Evolutionary conservation across 2,113 vertebrate species (phyloP), one percentile per base, ranked within the genome.

Genomic region (Tenebrosternarchus preto): DNA sequence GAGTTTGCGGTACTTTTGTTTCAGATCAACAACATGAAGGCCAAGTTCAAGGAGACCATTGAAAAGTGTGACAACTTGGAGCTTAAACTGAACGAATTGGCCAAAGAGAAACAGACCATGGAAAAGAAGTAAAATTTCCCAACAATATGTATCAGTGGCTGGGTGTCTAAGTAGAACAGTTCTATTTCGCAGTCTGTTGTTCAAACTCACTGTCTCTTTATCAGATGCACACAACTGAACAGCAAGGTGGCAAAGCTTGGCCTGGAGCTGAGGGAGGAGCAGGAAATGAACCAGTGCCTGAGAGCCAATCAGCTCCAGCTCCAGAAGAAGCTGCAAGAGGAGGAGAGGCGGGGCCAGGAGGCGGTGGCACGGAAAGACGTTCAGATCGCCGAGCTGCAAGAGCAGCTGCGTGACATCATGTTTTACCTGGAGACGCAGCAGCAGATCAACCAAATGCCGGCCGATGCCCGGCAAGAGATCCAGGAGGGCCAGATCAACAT

Each of bases 11-110:
- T 70, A 3, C 27, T 87, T 91, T 46, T 84, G 12, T 76, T 91
- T 86, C 91, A 98, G 98, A 98, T 98, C 86, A 98, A 94, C 91
- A 98, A 98, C 93, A 98, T 99, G 98, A 99, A 99, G 92, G 90
- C 92, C 6, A 99, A 98, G 84, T 99, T 99, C 90, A 99, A 99
- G 92, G 98, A 99, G 90, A 99, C 97, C 4, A 94, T 99, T 89
- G 97, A 99, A 88, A 98, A 96, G 83, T 99, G 97, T 82, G 97
- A 99, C 82, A 96, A 93, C 81, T 84, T 99, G 90, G 98, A 99
- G 85, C 94, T 93, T 60, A 92, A 92, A 73, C 86, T 98, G n/a
- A 95, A 93, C 75, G 95, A 97, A 69, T 89, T 98, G 12, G 87
- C 92, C 63, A 99, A 98, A 90, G 97, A 99, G 71, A 98, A 97